phyloP scores from a whole-genome alignment of 1,140 invertebrate species.

The Rhagoletis zephyria region DNA sequence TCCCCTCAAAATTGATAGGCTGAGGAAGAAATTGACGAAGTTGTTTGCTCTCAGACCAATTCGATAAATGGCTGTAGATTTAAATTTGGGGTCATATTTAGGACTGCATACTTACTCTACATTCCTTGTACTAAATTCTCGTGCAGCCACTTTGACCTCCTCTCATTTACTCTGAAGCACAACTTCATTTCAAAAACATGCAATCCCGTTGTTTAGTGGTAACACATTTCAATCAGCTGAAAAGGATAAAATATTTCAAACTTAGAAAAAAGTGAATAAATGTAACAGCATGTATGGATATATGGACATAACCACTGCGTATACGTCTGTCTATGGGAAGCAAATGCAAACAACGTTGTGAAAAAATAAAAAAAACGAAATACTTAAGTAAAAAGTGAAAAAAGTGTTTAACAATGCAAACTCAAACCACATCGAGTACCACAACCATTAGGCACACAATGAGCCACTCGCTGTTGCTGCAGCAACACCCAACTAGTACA shows the following conservation, averaged over 20 bases:
- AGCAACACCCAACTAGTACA: not conserved
- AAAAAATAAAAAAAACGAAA: not conserved
- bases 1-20: too few relatives aligned
- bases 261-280: not conserved
- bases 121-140: too few relatives aligned
- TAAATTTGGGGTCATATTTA: too few relatives aligned
- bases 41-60: too few relatives aligned
- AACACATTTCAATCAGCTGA: slow-evolving; percentile 41
- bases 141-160: too few relatives aligned
- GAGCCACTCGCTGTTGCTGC: not conserved
- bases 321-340: not conserved
- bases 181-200: not conserved
- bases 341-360: slow-evolving; percentile 20
- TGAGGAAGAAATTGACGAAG: too few relatives aligned
- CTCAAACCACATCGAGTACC: not conserved
- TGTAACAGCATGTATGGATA: not conserved
- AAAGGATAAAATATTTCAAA: slow-evolving; percentile 37
- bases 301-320: not conserved
- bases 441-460: not conserved
- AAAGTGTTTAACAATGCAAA: slow-evolving; percentile 41
- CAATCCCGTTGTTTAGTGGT: not conserved
- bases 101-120: too few relatives aligned
- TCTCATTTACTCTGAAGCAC: not conserved
- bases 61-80: too few relatives aligned
- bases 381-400: not conserved